Evolutionary conservation across 2,888 invertebrate species (phyloP).

Genomic region (Drosophila colorata): DNA sequence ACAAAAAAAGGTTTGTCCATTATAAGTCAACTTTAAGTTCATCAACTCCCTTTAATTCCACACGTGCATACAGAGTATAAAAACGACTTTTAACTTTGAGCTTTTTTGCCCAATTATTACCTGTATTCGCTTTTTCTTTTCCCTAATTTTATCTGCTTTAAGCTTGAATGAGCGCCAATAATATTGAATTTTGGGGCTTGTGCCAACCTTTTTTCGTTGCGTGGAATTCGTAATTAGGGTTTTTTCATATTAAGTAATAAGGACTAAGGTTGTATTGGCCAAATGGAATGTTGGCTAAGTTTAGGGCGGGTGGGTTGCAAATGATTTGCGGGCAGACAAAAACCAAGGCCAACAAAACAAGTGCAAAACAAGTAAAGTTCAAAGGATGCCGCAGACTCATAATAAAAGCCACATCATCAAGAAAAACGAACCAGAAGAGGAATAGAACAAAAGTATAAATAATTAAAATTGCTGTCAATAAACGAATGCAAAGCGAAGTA

Average conservation of each 20-base stretch:
- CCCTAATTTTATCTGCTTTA: slow-evolving; percentile 51
- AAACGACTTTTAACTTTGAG: slow-evolving; percentile 23
- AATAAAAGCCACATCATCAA: slow-evolving; percentile 6
- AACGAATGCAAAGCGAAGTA: slow-evolving; percentile 31
- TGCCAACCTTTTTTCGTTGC: slow-evolving; percentile 38
- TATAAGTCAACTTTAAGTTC: no score
- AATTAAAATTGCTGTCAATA: slow-evolving; percentile 45
- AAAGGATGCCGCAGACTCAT: slow-evolving; percentile 33
- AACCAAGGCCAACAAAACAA: slow-evolving; percentile 47
- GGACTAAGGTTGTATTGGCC: slow-evolving; percentile 1
- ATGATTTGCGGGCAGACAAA: slow-evolving; percentile 30
- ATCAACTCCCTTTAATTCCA: no score
- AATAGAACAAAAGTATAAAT: slow-evolving; percentile 19
- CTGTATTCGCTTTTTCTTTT: slow-evolving; percentile 26
- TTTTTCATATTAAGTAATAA: slow-evolving; percentile 21
- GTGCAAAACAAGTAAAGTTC: slow-evolving; percentile 34
- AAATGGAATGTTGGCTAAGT: slow-evolving; percentile 1
- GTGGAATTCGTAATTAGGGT: slow-evolving; percentile 65
- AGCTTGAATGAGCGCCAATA: slow-evolving; percentile 45
- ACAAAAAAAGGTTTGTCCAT: no score
- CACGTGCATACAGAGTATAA: neutral
- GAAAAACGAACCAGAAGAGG: neutral
- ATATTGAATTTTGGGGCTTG: slow-evolving; percentile 19
- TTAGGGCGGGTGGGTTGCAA: neutral
- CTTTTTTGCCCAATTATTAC: slow-evolving; percentile 46